These are phyloP conservation scores for Drosophila gunungcola DNA, from an alignment of 1,140 invertebrate species.

Conservation along the genomic window DNA sequence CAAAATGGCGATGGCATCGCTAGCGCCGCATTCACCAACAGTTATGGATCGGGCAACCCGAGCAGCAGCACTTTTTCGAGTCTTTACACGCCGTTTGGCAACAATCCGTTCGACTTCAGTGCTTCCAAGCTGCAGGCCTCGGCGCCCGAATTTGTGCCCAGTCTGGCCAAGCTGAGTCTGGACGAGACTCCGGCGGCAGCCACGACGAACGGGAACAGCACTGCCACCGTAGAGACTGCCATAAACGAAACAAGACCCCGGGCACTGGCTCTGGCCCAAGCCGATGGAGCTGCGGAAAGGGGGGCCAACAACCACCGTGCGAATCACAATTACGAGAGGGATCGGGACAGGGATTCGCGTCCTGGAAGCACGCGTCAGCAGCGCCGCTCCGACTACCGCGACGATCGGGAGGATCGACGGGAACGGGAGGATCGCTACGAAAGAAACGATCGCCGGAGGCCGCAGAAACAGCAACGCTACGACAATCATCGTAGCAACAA, in stretches of 20 bases:
- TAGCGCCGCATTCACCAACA: constrained; percentile 17
- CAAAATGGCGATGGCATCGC: constrained; percentile 56
- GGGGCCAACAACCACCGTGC: constrained; percentile 1
- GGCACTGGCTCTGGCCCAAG: background rate
- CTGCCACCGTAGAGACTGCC: constrained; percentile 49
- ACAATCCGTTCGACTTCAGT: constrained; percentile 75
- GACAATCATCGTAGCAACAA: constrained; percentile 83
- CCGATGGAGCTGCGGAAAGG: background rate
- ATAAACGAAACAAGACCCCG: constrained; percentile 33
- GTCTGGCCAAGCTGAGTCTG: constrained; percentile 66
- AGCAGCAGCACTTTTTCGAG: constrained; percentile 39
- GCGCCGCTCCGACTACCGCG: constrained; percentile 65
- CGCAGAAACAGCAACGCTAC: constrained; percentile 76
- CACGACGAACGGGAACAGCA: constrained; percentile 37
- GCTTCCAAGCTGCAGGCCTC: constrained; percentile 77
- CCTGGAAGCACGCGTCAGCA: constrained; percentile 51
- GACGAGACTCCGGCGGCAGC: constrained; percentile 5
- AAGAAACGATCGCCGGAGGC: constrained; percentile 58
- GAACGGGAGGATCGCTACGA: constrained; percentile 55
- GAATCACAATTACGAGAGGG: constrained; percentile 32
- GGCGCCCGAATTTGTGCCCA: constrained; percentile 81
- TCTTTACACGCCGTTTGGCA: constrained; percentile 63
- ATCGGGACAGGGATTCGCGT: constrained; percentile 28
- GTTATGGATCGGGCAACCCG: constrained; percentile 20
- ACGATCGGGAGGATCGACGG: constrained; percentile 53